Conservation (phyloP, 2,113 vertebrate species). For the Leucosticte australis region DNA sequence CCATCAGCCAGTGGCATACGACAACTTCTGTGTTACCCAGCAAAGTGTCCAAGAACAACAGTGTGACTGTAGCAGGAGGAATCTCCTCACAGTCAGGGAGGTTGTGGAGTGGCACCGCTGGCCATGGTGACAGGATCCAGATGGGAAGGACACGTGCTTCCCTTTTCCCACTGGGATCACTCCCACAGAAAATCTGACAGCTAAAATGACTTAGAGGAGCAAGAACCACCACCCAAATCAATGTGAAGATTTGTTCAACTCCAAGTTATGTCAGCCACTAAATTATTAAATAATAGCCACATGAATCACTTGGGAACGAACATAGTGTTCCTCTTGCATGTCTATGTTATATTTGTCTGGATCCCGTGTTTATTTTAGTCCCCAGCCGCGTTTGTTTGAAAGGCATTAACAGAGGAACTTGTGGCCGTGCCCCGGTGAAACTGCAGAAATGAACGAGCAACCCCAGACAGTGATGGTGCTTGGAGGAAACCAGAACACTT, state of each 20-base stretch:
- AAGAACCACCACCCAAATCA: not conserved
- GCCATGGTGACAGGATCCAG: accelerated
- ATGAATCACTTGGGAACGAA: constrained; percentile 35
- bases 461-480: not conserved
- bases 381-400: not conserved
- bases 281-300: constrained; percentile 1
- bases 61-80: accelerated
- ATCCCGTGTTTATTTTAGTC: not conserved
- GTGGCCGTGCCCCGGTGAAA: not conserved
- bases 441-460: not conserved
- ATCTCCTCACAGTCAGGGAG: not conserved
- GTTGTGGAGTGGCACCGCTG: accelerated
- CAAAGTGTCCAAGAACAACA: accelerated
- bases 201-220: not conserved
- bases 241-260: not conserved
- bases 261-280: not conserved
- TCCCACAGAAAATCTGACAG: not conserved
- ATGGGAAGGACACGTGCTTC: not conserved
- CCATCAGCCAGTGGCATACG: not conserved
- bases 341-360: not conserved
- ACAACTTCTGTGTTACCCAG: not conserved
- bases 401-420: not conserved
- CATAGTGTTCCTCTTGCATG: not conserved
- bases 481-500: not conserved
- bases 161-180: accelerated